Evolutionary conservation across 2,888 invertebrate species (phyloP).

Genomic region (Polymixis flavicincta): DNA sequence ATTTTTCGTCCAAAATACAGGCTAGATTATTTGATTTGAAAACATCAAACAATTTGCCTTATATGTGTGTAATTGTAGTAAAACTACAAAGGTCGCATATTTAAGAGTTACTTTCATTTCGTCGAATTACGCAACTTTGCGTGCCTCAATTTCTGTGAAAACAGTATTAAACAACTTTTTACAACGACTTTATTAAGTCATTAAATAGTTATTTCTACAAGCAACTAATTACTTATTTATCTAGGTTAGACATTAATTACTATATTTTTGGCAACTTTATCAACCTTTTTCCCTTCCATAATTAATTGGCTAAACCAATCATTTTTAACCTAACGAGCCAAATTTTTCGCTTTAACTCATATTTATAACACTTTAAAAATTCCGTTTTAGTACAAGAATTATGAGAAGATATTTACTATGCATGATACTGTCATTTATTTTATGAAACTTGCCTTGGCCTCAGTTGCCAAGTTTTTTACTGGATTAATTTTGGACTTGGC

Average conservation of each 20-base stretch:
- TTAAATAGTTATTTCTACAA: background rate
- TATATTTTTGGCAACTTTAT: constrained; percentile 23
- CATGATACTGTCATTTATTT: constrained; percentile 59
- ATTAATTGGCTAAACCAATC: constrained; percentile 48
- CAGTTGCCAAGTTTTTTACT: constrained; percentile 62
- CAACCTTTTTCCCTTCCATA: constrained; percentile 16
- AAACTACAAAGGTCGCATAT: background rate
- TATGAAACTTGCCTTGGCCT: constrained; percentile 28
- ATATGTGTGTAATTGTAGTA: background rate
- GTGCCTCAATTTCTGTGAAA: background rate
- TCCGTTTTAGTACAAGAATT: constrained; percentile 36
- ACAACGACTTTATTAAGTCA: background rate
- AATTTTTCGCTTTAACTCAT: constrained; percentile 28
- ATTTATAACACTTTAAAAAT: constrained; percentile 39
- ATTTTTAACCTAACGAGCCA: constrained; percentile 43
- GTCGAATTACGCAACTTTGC: background rate
- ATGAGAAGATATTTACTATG: constrained; percentile 63
- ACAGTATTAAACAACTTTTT: background rate
- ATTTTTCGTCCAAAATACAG: background rate
- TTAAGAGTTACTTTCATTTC: background rate
- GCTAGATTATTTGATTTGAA: background rate
- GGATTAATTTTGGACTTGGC: constrained; percentile 61
- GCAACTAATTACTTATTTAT: background rate
- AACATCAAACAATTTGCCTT: background rate
- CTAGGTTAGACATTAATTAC: constrained; percentile 2